phyloP scores from a whole-genome alignment of 1,140 invertebrate genomes.

The Drosophila repleta region DNA sequence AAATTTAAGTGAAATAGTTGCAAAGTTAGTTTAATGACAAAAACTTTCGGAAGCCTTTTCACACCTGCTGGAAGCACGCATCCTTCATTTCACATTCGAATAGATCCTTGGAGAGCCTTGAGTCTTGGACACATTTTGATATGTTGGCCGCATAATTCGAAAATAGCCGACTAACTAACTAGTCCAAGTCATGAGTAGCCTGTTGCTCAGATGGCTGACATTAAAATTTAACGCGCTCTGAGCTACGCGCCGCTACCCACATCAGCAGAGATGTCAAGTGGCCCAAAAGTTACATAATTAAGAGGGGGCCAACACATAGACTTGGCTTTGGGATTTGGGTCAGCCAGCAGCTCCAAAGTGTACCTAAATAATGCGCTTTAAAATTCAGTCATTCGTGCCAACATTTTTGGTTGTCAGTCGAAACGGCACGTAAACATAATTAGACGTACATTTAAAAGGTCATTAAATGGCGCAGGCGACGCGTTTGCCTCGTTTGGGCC shows the following conservation, averaged over 20 bases:
- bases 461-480: slow-evolving; percentile 59
- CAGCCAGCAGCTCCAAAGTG: slow-evolving; percentile 21
- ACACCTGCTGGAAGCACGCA: slow-evolving; percentile 5
- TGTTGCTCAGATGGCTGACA: slow-evolving; percentile 27
- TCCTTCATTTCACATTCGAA: slow-evolving; percentile 33
- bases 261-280: slow-evolving; percentile 45
- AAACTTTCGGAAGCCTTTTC: slow-evolving; percentile 13
- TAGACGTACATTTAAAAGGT: slow-evolving; percentile 80
- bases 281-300: slow-evolving; percentile 70
- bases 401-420: slow-evolving; percentile 44
- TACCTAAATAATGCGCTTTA: slow-evolving; percentile 30
- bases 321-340: slow-evolving; percentile 59
- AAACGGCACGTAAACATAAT: slow-evolving; percentile 74
- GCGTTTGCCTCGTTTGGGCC: slow-evolving; percentile 20
- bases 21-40: slow-evolving; percentile 6
- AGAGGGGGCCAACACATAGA: slow-evolving; percentile 71
- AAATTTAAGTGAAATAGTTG: neutral
- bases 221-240: slow-evolving; percentile 64
- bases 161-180: slow-evolving; percentile 6
- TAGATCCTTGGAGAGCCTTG: slow-evolving; percentile 23
- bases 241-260: slow-evolving; percentile 7
- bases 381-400: slow-evolving; percentile 64
- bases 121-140: slow-evolving; percentile 6
- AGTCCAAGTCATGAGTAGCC: neutral
- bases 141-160: slow-evolving; percentile 8